These are phyloP conservation scores for Hyperoplus lanceolatus DNA, from an alignment of 2,797 vertebrate genomes.

Conservation along the genomic window DNA sequence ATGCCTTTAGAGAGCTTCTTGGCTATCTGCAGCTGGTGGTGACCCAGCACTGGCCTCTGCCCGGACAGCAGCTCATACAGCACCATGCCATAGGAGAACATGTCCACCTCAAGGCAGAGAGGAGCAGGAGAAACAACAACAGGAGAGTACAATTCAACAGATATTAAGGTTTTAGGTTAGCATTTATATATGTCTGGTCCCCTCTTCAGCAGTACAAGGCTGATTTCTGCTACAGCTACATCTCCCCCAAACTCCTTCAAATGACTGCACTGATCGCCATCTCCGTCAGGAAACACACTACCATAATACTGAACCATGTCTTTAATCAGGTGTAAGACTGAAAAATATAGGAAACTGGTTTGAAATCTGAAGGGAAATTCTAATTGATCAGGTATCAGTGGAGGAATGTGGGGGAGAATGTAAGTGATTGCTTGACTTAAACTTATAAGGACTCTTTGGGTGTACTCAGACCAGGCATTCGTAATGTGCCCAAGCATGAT, in stretches of 20 bases:
- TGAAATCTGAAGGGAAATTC: not conserved
- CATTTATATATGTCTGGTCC: no score
- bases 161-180: no score
- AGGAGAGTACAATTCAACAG: not conserved
- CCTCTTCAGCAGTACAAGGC: no score
- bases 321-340: not conserved
- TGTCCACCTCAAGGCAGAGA: conserved; percentile 89
- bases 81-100: conserved; percentile 99
- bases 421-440: not conserved
- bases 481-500: no score
- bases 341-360: not conserved
- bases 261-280: no score
- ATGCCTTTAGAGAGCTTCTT: conserved; percentile 96
- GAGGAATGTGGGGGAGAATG: not conserved
- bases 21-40: conserved; percentile 94
- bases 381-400: not conserved
- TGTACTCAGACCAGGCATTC: no score
- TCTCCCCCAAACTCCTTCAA: no score
- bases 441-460: not conserved
- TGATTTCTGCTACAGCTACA: no score
- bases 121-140: not conserved
- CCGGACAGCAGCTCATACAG: conserved; percentile 95
- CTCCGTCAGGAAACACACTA: no score
- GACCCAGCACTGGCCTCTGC: conserved; percentile 90
- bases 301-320: no score